Evolutionary conservation across 1,140 invertebrate genomes (phyloP).

Genomic region (Notospermus geniculatus): DNA sequence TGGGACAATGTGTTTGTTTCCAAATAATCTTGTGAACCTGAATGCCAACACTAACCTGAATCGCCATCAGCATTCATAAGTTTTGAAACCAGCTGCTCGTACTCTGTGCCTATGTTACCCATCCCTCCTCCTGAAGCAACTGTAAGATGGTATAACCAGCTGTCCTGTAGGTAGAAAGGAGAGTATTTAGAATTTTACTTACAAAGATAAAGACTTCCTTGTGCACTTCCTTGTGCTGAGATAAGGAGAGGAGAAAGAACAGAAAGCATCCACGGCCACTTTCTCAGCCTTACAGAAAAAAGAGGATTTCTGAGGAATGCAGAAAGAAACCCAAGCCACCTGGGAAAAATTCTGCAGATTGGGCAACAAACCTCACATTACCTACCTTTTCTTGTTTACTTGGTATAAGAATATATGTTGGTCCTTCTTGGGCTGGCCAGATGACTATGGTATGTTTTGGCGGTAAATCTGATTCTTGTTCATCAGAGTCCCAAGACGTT

Average conservation of each 20-base stretch:
- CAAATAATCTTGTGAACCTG: not conserved
- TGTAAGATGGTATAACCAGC: constrained; percentile 92
- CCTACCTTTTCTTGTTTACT: constrained; percentile 75
- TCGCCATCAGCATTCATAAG: constrained; percentile 93
- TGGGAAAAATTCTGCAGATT: too few species aligned
- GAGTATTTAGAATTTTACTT: constrained; percentile 8
- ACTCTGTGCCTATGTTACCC: constrained; percentile 77
- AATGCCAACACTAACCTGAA: constrained; percentile 72
- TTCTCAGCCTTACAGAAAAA: too few species aligned
- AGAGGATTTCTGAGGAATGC: too few species aligned
- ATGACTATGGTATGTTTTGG: constrained; percentile 84
- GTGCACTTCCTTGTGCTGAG: too few species aligned
- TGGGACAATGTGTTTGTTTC: too few species aligned
- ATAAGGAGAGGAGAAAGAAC: too few species aligned
- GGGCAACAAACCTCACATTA: too few species aligned
- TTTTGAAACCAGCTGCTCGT: constrained; percentile 90
- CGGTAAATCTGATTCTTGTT: constrained; percentile 52
- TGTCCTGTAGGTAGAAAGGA: constrained; percentile 62
- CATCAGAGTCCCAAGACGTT: constrained; percentile 82
- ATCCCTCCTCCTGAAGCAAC: constrained; percentile 87
- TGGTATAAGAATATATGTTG: constrained; percentile 86
- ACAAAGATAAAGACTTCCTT: constrained; percentile 1
- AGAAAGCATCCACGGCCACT: too few species aligned
- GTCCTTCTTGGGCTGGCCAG: constrained; percentile 81
- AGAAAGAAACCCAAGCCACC: too few species aligned